Percentiles rank a stretch among this genome's conserved stretches.
Conservation (phyloP, 2,797 vertebrate genomes). For the Antrozous pallidus region DNA sequence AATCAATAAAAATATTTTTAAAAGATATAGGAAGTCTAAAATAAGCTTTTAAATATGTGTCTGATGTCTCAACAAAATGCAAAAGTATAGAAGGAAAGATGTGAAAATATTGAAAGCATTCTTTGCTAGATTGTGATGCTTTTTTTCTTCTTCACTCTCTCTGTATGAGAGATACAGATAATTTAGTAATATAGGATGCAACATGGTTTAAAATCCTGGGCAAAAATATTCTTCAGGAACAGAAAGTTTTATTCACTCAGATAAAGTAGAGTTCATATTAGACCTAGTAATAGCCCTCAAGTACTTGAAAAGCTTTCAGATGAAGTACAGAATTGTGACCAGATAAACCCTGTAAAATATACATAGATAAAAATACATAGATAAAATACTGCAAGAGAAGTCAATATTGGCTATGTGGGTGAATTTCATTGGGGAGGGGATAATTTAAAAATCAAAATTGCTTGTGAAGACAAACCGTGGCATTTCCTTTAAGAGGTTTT, state of each 20-base stretch:
- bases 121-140: not conserved
- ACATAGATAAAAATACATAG: not conserved
- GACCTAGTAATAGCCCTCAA: not conserved
- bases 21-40: not conserved
- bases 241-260: not conserved
- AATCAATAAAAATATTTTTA: too few species aligned
- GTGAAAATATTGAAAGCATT: not conserved
- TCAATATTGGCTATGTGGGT: not conserved
- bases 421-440: not conserved
- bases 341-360: not conserved
- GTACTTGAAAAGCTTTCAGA: constrained; percentile 25
- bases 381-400: not conserved
- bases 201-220: constrained; percentile 11
- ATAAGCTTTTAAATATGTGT: not conserved
- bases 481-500: not conserved
- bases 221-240: constrained; percentile 29
- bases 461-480: not conserved
- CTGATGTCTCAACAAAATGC: not conserved
- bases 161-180: not conserved
- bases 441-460: constrained; percentile 19
- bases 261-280: constrained; percentile 24
- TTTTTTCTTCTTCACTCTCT: not conserved
- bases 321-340: not conserved
- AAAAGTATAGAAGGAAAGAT: not conserved
- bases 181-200: constrained; percentile 17